These are phyloP conservation scores for Rhinichthys osculus DNA, from an alignment of 2,797 vertebrate genomes.

Conservation along the genomic window DNA sequence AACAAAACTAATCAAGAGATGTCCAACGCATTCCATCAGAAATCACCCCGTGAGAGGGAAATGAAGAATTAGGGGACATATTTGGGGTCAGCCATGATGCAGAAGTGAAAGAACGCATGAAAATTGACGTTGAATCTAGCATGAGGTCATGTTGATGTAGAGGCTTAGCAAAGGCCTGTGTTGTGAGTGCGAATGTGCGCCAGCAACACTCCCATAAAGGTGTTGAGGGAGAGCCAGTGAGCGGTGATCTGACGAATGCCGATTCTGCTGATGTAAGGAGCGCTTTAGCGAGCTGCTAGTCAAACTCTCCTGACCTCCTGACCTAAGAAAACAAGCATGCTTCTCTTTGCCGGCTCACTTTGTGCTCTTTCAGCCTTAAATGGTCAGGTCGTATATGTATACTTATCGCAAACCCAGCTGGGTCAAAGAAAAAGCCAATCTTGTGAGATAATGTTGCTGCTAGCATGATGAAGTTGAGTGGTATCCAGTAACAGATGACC, in stretches of 20 bases:
- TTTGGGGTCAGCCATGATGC: slow-evolving; percentile 65
- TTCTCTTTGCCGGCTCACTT: neutral
- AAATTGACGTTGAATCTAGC: slow-evolving; percentile 66
- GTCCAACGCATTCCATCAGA: slow-evolving; percentile 56
- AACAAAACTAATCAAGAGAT: slow-evolving; percentile 57
- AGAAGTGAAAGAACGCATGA: slow-evolving; percentile 69
- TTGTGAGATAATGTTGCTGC: slow-evolving; percentile 19
- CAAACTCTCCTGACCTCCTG: slow-evolving; percentile 32
- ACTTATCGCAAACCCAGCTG: slow-evolving; percentile 20
- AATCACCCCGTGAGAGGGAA: slow-evolving; percentile 64
- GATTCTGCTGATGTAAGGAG: slow-evolving; percentile 32
- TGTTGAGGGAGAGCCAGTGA: slow-evolving; percentile 23
- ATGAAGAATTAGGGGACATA: slow-evolving; percentile 65
- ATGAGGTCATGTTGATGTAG: slow-evolving; percentile 72
- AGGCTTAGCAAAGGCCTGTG: neutral
- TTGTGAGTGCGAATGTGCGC: neutral
- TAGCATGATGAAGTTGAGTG: slow-evolving; percentile 13
- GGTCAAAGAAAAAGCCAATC: slow-evolving; percentile 27
- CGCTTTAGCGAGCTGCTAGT: slow-evolving; percentile 21
- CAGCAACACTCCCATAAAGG: slow-evolving; percentile 67
- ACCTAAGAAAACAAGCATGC: slow-evolving; percentile 28
- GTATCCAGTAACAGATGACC: slow-evolving; percentile 17
- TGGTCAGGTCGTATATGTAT: slow-evolving; percentile 33
- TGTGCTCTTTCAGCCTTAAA: slow-evolving; percentile 38
- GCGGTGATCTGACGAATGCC: slow-evolving; percentile 30